Base-by-base conservation (phyloP, 2,888 invertebrate genomes). In the Brenthis ino region DNA sequence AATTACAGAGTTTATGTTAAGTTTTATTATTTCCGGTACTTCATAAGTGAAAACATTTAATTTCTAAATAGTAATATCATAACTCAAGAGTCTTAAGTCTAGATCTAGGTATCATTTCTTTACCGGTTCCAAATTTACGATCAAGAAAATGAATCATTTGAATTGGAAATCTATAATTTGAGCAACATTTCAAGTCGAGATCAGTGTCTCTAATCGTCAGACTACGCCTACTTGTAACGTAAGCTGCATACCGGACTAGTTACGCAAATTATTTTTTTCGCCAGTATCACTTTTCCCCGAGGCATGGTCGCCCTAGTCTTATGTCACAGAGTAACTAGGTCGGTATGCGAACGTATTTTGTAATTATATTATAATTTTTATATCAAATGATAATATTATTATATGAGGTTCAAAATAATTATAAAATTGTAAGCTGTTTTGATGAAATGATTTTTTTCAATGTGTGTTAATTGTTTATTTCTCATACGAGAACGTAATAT, bases 261-360 rank as follows among this genome's bases (percentile, higher is more conserved):
- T 72, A 72, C 72, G 61, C 64, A 55, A 66, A 56, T 51, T 64
- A 61, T 65, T 72, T 74, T 75, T 72, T 73, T 60, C 64, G 24
- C 37, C 69, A 67, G 70, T 67, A 69, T 75, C 70, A 75, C 70
- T 79, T 77, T 79, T 75, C 66, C 76, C 78, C 76, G 75, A 81
- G 68, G 73, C 79, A 77, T 78, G 80, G 82, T 75, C 76, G 73
- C 80, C 79, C 77, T 72, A 77, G 60, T 63, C 73, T 84, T 84
- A 82, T 79, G 80, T 82, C 80, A 82, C 73, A 68, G 70, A 72
- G 74, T 24, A 80, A 80, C 73, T 80, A 77, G 80, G 79, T 69
- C 76, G 84, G 85, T 78, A 87, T 85, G 77, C 72, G 78, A 83
- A 79, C 16, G 64, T 82, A 81, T 83, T 84, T 70, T 66, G 65